Percentiles rank a stretch among this genome's conserved stretches.
These are phyloP conservation scores for Conus betulinus DNA, from an alignment of 1,140 invertebrate genomes.

Conservation along the genomic window DNA sequence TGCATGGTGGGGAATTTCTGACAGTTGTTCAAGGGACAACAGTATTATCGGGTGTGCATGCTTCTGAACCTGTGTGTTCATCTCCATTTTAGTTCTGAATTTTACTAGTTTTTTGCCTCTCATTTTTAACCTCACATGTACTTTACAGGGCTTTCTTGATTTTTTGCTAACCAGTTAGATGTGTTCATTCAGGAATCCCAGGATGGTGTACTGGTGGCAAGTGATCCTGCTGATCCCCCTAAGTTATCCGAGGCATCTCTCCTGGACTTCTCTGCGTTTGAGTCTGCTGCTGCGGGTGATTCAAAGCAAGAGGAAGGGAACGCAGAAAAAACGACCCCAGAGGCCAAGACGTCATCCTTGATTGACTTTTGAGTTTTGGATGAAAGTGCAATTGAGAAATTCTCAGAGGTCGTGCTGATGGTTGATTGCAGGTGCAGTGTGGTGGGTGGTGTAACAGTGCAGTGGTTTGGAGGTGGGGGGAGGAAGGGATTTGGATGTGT, in stretches of 20 bases:
- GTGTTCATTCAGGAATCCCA: slow-evolving; percentile 4
- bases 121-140: no score
- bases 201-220: neutral
- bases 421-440: neutral
- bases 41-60: no score
- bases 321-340: neutral
- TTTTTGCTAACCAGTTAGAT: neutral
- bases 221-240: neutral
- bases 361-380: slow-evolving; percentile 22
- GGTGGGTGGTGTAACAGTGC: neutral
- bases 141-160: neutral
- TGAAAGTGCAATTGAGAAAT: neutral
- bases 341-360: neutral
- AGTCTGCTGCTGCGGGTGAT: neutral
- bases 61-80: no score
- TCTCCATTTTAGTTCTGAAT: no score
- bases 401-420: neutral
- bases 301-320: neutral
- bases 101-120: no score
- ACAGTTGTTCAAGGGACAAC: no score
- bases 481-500: neutral
- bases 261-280: slow-evolving; percentile 18
- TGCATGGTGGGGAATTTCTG: no score
- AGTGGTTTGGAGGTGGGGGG: neutral
- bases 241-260: neutral